Percentiles rank a stretch among this genome's conserved stretches.
These are phyloP conservation scores for Tinamus major DNA, from an alignment of 2,797 vertebrate species.

Conservation along the genomic window DNA sequence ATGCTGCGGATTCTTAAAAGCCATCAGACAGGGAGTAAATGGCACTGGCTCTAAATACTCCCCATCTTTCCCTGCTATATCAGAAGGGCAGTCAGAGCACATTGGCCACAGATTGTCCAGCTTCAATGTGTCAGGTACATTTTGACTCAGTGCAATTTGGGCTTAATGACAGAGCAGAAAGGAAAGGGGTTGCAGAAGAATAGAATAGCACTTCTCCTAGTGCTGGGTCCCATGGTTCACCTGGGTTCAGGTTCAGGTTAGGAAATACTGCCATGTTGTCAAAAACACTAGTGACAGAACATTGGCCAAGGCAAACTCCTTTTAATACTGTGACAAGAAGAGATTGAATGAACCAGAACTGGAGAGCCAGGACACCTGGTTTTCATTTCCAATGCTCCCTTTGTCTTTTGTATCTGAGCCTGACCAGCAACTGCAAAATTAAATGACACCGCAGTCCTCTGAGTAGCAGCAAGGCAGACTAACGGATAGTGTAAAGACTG, in stretches of 20 bases:
- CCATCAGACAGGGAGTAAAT: background rate
- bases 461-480: too few species aligned
- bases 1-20: background rate
- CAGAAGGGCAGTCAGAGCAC: background rate
- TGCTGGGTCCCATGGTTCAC: background rate
- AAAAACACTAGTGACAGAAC: background rate
- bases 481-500: background rate
- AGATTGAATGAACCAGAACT: background rate
- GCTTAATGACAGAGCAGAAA: background rate
- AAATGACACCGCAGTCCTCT: background rate
- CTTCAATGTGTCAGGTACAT: background rate
- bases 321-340: background rate
- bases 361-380: background rate
- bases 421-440: background rate
- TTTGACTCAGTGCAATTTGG: background rate
- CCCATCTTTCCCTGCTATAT: background rate
- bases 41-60: background rate
- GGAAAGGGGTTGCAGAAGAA: background rate
- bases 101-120: background rate
- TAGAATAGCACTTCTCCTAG: background rate
- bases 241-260: background rate
- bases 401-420: background rate
- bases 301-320: background rate
- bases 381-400: background rate
- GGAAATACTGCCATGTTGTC: background rate